These are phyloP conservation scores for Clarias laeviceps DNA, from an alignment of 2,797 vertebrate species.

Conservation along the genomic window DNA sequence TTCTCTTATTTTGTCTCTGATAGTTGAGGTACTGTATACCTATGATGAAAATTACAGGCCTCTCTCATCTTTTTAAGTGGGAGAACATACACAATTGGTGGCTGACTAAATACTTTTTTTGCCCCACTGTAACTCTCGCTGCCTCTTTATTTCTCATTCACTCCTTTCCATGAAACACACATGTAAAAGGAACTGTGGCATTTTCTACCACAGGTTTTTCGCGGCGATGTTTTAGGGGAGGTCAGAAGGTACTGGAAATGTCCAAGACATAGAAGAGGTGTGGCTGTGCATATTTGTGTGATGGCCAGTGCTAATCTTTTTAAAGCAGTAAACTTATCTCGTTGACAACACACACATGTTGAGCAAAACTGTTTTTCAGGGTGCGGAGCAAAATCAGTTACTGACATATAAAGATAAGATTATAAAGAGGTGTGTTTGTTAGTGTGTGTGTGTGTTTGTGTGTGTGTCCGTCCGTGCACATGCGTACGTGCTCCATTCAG, in stretches of 20 bases:
- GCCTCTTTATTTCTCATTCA: constrained; percentile 12
- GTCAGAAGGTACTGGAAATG: background rate
- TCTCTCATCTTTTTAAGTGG: too few relatives aligned
- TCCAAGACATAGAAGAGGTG: background rate
- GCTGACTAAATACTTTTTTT: too few relatives aligned
- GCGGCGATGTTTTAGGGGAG: background rate
- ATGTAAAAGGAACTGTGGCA: background rate
- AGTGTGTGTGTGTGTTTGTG: background rate
- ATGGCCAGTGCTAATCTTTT: background rate
- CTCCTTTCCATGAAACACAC: constrained; percentile 26
- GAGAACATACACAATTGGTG: too few relatives aligned
- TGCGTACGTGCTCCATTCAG: background rate
- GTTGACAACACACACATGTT: background rate
- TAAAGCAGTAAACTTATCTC: background rate
- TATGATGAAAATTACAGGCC: too few relatives aligned
- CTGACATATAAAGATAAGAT: background rate
- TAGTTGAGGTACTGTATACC: too few relatives aligned
- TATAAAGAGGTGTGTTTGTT: background rate
- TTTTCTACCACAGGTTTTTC: background rate
- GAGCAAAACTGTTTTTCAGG: background rate
- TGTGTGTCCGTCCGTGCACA: background rate
- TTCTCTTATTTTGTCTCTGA: too few relatives aligned
- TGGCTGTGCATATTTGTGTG: background rate
- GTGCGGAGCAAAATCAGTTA: background rate
- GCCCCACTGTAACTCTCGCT: too few relatives aligned